phyloP scores from a whole-genome alignment of 1,140 invertebrate species.

The Calliphora vicina region DNA sequence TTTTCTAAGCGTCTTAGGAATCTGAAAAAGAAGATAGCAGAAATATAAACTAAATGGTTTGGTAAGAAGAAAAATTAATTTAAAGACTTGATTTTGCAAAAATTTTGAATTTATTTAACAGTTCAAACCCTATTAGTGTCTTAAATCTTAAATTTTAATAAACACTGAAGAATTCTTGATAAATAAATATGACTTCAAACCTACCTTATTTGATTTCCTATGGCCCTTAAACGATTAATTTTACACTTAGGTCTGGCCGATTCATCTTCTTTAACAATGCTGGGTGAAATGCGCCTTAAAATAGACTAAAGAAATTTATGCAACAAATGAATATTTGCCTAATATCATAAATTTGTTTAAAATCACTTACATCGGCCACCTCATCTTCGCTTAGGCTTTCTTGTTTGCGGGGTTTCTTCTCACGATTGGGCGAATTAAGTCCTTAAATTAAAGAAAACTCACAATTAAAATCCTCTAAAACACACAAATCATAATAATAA shows the following conservation, averaged over 20 bases:
- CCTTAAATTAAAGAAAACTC: conserved; percentile 26
- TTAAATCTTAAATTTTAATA: no score
- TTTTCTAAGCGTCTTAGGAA: conserved; percentile 44
- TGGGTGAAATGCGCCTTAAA: conserved; percentile 47
- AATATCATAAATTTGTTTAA: background rate
- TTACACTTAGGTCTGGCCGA: conserved; percentile 65
- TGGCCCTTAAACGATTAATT: conserved; percentile 71
- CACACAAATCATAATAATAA: background rate
- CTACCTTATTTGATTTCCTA: conserved; percentile 78
- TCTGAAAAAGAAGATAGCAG: conserved; percentile 16
- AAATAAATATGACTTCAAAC: no score
- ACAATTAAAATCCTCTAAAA: background rate
- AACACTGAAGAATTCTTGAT: no score
- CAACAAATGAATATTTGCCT: conserved; percentile 25
- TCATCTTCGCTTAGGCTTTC: conserved; percentile 41
- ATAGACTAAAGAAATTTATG: conserved; percentile 31
- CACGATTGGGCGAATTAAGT: conserved; percentile 41
- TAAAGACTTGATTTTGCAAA: no score
- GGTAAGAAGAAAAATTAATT: no score
- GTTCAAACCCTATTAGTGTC: no score
- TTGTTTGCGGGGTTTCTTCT: conserved; percentile 39
- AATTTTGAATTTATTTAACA: conserved; percentile 6
- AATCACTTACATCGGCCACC: conserved; percentile 41
- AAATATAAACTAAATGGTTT: no score
- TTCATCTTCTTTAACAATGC: conserved; percentile 59